Conservation (phyloP, 2,797 vertebrate genomes). For the Hozukius guyotensis region DNA sequence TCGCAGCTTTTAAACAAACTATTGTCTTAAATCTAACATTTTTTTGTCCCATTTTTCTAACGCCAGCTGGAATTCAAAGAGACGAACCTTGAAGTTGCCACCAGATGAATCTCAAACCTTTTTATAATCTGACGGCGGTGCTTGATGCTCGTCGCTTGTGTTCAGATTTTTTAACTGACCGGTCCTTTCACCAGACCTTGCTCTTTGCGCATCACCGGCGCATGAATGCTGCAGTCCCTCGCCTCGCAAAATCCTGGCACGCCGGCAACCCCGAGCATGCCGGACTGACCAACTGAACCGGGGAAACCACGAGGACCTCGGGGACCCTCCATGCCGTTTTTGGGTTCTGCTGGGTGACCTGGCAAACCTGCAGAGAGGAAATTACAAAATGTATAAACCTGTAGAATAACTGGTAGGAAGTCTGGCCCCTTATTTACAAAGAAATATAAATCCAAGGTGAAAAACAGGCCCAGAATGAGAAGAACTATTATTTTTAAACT, state of each 20-base stretch:
- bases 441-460: background rate
- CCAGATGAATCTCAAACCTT: background rate
- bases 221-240: constrained; percentile 79
- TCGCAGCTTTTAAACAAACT: background rate
- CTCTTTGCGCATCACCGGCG: constrained; percentile 79
- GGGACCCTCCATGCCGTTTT: constrained; percentile 73
- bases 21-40: background rate
- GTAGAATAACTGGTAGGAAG: background rate
- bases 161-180: constrained; percentile 50
- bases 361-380: constrained; percentile 68
- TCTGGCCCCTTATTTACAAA: background rate
- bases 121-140: background rate
- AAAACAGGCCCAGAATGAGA: background rate
- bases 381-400: background rate
- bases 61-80: background rate
- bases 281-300: constrained; percentile 65
- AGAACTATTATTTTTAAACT: background rate
- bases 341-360: constrained; percentile 75
- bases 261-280: constrained; percentile 59
- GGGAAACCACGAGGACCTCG: constrained; percentile 74
- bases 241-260: constrained; percentile 83
- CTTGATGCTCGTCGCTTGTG: background rate
- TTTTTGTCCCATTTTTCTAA: background rate
- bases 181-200: constrained; percentile 82
- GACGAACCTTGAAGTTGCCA: background rate